Evolutionary conservation across 2,797 vertebrate species (phyloP).

Genomic region (Bradypus variegatus): DNA sequence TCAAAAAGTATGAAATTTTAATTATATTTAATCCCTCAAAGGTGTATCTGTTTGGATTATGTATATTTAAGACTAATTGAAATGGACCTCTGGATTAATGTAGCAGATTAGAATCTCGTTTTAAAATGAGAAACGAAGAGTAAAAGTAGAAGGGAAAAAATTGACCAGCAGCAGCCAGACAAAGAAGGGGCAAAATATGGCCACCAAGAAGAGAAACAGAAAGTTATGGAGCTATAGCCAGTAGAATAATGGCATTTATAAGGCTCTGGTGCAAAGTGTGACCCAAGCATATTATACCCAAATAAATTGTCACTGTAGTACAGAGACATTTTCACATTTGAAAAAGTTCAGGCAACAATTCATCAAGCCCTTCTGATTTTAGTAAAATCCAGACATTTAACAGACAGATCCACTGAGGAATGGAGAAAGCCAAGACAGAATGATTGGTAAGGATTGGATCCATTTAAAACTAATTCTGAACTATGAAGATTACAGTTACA

Average conservation of each 20-base stretch:
- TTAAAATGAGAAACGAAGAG: neutral
- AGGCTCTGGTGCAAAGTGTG: neutral
- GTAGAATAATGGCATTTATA: neutral
- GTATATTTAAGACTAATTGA: neutral
- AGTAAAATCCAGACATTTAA: neutral
- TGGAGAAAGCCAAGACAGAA: neutral
- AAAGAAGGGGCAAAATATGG: neutral
- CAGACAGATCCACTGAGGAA: neutral
- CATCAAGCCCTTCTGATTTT: neutral
- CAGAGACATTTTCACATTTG: neutral
- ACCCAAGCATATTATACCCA: neutral
- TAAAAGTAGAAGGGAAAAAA: neutral
- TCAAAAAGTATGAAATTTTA: neutral
- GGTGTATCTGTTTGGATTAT: neutral
- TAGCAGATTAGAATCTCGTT: neutral
- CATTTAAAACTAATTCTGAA: slow-evolving; percentile 4
- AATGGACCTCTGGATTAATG: neutral
- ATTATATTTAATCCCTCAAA: neutral
- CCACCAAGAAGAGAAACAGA: neutral
- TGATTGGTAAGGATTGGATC: neutral
- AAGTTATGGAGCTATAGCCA: neutral
- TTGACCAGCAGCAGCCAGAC: neutral
- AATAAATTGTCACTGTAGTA: neutral
- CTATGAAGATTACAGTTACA: neutral
- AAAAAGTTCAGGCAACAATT: neutral